phyloP scores from a whole-genome alignment of 2,888 invertebrate genomes.

The Seira ritae region DNA sequence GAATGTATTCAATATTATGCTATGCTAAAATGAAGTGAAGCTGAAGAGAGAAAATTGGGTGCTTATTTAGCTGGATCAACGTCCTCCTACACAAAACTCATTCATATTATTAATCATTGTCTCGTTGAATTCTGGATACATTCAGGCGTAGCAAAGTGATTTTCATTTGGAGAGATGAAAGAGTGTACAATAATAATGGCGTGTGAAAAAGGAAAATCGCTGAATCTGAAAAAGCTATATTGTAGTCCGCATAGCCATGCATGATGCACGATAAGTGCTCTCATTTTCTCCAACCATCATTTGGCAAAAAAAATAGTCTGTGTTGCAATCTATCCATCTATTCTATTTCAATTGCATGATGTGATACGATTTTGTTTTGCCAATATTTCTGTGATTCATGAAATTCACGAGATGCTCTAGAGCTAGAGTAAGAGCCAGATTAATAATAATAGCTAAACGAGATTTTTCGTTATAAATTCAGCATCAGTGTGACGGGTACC shows the following conservation, averaged over 20 bases:
- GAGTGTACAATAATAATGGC: too few species aligned
- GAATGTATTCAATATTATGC: background rate
- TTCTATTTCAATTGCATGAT: too few species aligned
- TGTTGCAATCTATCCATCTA: too few species aligned
- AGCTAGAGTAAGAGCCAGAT: background rate
- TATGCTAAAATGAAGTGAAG: too few species aligned
- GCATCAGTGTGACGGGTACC: background rate
- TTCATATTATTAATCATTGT: conserved; percentile 4
- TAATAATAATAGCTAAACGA: background rate
- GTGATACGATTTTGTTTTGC: too few species aligned
- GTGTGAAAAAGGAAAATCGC: too few species aligned
- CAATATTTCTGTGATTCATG: background rate
- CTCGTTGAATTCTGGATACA: conserved; percentile 8
- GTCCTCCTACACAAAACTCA: background rate
- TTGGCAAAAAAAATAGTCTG: too few species aligned
- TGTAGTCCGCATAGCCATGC: too few species aligned
- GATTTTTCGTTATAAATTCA: background rate
- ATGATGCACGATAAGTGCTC: too few species aligned
- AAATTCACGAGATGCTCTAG: background rate
- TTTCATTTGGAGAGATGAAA: too few species aligned
- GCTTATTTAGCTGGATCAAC: conserved; percentile 17
- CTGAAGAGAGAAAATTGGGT: background rate
- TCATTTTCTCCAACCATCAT: background rate
- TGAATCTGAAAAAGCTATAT: too few species aligned
- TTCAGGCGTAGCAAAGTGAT: too few species aligned